phyloP scores from a whole-genome alignment of 2,113 vertebrate genomes.

The Cervus canadensis region DNA sequence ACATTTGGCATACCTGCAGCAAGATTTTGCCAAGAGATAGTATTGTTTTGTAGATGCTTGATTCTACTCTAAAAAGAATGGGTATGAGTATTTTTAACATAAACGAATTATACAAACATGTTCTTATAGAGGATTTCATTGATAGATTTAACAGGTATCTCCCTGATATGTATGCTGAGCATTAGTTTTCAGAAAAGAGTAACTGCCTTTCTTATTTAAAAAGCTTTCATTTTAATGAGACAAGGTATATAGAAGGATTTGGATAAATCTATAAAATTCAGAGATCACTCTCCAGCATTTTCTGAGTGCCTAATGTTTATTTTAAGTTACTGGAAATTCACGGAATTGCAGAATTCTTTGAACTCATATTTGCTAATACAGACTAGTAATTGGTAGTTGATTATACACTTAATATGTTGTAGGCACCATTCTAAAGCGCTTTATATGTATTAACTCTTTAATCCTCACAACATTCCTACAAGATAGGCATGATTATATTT shows the following conservation, averaged over 20 bases:
- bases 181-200: conserved; percentile 15
- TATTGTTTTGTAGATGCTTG: conserved; percentile 18
- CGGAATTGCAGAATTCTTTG: neutral
- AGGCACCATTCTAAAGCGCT: neutral
- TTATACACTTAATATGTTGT: neutral
- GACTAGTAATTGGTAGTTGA: neutral
- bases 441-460: neutral
- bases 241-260: neutral
- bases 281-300: neutral
- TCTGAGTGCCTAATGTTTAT: neutral
- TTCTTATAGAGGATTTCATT: conserved; percentile 31
- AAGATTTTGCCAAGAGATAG: conserved; percentile 28
- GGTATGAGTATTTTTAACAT: conserved; percentile 17
- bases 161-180: neutral
- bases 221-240: conserved; percentile 9
- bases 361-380: neutral
- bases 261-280: neutral
- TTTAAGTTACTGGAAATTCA: neutral
- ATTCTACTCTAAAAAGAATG: conserved; percentile 17
- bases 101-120: conserved; percentile 43
- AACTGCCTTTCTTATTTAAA: conserved; percentile 30
- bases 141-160: neutral
- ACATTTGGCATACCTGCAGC: conserved; percentile 1
- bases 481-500: neutral
- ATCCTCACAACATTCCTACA: neutral